Evolutionary conservation across 1,140 invertebrate genomes (phyloP).

Genomic region (Paralvinella palmiformis): DNA sequence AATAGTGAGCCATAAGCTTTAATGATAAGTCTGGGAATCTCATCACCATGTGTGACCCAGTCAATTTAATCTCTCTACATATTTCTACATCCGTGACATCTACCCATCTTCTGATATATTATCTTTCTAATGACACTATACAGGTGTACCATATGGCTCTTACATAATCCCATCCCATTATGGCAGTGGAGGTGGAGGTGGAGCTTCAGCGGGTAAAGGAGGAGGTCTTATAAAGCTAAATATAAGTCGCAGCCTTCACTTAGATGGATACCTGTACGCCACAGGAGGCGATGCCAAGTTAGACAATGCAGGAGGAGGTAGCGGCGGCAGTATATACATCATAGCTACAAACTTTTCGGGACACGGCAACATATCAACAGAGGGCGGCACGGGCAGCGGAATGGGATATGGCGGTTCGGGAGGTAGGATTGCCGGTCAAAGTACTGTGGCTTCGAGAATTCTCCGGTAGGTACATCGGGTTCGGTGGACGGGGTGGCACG

Average conservation of each 20-base stretch:
- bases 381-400: slow-evolving; percentile 26
- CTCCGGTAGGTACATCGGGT: slow-evolving; percentile 27
- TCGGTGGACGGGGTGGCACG: slow-evolving; percentile 22
- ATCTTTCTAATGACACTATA: neutral
- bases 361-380: slow-evolving; percentile 27
- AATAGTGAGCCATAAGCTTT: too few relatives aligned
- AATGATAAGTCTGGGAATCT: too few relatives aligned
- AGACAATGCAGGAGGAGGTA: slow-evolving; percentile 30
- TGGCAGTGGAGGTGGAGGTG: slow-evolving; percentile 31
- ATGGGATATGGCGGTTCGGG: slow-evolving; percentile 31
- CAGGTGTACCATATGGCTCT: slow-evolving; percentile 30
- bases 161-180: slow-evolving; percentile 29
- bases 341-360: slow-evolving; percentile 32
- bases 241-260: slow-evolving; percentile 27
- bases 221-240: slow-evolving; percentile 30
- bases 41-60: too few relatives aligned
- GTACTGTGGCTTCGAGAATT: slow-evolving; percentile 29
- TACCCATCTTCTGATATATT: neutral
- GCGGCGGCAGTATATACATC: slow-evolving; percentile 33
- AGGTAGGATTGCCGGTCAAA: slow-evolving; percentile 31
- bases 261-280: slow-evolving; percentile 29
- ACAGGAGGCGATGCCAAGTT: slow-evolving; percentile 23
- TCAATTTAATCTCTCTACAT: too few relatives aligned
- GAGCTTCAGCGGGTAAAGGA: slow-evolving; percentile 22
- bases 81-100: too few relatives aligned